Evolutionary conservation across 1,140 invertebrate species (phyloP).

Genomic region (Meloidogyne chitwoodi): DNA sequence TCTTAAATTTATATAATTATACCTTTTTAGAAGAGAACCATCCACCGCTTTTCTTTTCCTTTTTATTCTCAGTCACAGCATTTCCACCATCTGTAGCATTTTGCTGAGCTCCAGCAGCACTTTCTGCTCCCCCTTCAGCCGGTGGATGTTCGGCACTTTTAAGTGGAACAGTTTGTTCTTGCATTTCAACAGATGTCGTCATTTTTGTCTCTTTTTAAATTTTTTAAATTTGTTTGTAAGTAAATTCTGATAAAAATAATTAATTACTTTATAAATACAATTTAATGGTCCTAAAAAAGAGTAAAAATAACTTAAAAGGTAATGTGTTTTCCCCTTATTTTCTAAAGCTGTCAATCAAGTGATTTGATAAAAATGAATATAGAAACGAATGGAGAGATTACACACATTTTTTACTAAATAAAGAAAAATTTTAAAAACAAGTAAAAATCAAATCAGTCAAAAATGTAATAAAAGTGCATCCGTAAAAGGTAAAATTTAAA

Average conservation of each 20-base stretch:
- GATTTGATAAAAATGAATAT: neutral
- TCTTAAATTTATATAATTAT: no score
- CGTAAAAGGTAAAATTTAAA: no score
- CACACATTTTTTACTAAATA: no score
- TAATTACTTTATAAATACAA: neutral
- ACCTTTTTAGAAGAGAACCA: neutral
- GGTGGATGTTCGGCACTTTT: slow-evolving; percentile 8
- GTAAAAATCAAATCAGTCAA: no score
- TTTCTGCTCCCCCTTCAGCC: neutral
- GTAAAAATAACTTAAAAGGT: neutral
- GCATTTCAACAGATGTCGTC: slow-evolving; percentile 12
- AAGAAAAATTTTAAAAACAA: no score
- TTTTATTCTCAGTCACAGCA: neutral
- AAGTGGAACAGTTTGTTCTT: slow-evolving; percentile 17
- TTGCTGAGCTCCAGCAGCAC: neutral
- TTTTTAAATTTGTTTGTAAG: neutral
- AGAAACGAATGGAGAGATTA: neutral
- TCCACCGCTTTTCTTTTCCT: slow-evolving; percentile 13
- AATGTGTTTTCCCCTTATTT: neutral
- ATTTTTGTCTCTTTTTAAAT: neutral
- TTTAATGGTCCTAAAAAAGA: no score
- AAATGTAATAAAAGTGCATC: no score
- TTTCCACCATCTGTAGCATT: neutral
- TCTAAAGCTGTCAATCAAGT: neutral
- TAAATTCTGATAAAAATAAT: neutral